phyloP scores from a whole-genome alignment of 2,797 vertebrate genomes.

The Sebastiscus tertius region DNA sequence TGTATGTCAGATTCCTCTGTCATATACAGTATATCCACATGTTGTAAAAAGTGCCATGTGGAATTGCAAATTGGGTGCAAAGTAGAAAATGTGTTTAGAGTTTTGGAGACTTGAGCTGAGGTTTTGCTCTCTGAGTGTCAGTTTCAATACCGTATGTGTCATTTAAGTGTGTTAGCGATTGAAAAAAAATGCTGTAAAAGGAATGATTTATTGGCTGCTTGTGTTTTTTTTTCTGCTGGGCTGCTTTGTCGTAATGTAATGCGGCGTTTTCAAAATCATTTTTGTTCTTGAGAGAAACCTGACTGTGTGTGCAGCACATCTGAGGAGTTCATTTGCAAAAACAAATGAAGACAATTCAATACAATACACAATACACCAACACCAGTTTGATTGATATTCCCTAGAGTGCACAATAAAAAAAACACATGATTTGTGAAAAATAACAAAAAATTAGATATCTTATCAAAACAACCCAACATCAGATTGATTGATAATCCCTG shows the following conservation, averaged over 20 bases:
- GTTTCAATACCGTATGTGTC: too few relatives aligned
- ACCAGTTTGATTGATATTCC: neutral
- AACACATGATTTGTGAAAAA: neutral
- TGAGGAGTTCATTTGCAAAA: neutral
- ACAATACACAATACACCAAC: neutral
- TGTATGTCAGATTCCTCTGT: too few relatives aligned
- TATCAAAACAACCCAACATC: neutral
- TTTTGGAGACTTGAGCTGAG: too few relatives aligned
- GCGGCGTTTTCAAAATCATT: neutral
- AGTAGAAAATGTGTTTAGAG: too few relatives aligned
- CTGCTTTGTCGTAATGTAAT: neutral
- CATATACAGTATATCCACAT: too few relatives aligned
- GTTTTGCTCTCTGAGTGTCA: too few relatives aligned
- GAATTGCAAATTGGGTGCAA: too few relatives aligned
- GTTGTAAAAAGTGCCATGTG: too few relatives aligned
- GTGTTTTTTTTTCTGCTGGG: neutral
- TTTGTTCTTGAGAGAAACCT: neutral
- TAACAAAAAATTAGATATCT: neutral
- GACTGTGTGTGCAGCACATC: neutral
- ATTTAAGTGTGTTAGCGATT: too few relatives aligned
- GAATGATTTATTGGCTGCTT: neutral
- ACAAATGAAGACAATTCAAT: neutral
- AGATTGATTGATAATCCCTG: neutral
- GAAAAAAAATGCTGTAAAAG: neutral
- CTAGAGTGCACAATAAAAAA: neutral